Evolutionary conservation across 2,888 invertebrate species (phyloP), one percentile per base, ranked within the genome.

Genomic region (Stratiomys singularior): DNA sequence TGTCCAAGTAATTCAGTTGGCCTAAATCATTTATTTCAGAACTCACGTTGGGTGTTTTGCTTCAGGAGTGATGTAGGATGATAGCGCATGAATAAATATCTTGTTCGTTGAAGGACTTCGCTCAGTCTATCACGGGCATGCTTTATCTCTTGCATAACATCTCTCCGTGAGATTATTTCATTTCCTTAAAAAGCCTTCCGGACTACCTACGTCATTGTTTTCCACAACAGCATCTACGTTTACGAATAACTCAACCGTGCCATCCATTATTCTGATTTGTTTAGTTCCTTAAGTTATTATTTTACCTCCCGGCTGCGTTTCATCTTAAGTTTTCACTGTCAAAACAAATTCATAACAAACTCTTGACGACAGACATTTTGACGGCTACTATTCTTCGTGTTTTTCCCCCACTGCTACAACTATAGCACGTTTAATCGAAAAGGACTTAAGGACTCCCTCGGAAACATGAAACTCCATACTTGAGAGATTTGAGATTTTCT

Each of bases 281-380:
- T 52, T 18, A n/a, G 15, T 18, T 52, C 52, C 52, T 52, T 52
- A 37, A 37, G 37, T 64, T 64, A 27, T 64, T 27, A n/a, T 64
- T 18, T 52, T 52, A 15, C 37, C 37, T 37, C 37, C 37, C 9
- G 37, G 37, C 63, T 63, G 63, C 63, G 25, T 37, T 37, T 30
- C 37, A 37, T 66, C 66, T 66, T 13, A 18, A 37, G 37, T 18
- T 52, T 52, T 56, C 28, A 56, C 18, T 72, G 28, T 72, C 71
- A 56, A 72, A 72, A 72, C 71, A 52, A 52, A 18, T 52, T 52
- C 52, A n/a, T 4, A 52, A 52, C 52, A 72, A 72, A 72, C 56
- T 52, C 28, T 52, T 56, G 28, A 72, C 52, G 30, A 28, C 71
- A 72, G 71, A 72, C 71, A 47, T 72, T 56, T 72, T 72, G 71